Percentiles rank a stretch among this genome's conserved stretches.
Conservation (phyloP, 2,113 vertebrate species). For the Nipponia nippon region DNA sequence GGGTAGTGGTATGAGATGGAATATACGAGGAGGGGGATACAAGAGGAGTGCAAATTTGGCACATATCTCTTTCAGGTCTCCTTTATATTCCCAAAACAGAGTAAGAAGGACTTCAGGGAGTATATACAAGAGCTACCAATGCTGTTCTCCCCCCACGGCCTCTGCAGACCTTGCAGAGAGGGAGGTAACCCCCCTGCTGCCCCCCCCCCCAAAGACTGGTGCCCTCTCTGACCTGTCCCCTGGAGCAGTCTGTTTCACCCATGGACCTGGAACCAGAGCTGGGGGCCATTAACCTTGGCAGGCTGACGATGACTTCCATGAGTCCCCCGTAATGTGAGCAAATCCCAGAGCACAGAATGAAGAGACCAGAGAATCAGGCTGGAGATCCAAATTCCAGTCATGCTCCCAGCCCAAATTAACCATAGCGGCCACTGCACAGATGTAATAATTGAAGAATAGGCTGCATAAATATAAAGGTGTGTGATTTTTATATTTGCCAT, state of each 20-base stretch:
- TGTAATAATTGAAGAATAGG: conserved; percentile 34
- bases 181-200: not conserved
- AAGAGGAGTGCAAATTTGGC: not conserved
- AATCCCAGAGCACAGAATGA: not conserved
- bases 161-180: not conserved
- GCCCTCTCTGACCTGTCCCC: not conserved
- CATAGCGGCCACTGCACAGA: not conserved
- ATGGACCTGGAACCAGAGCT: not conserved
- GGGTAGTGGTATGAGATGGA: not conserved
- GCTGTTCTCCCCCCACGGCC: not conserved
- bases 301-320: not conserved
- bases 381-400: conserved; percentile 2
- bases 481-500: conserved; percentile 59
- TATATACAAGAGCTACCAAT: not conserved
- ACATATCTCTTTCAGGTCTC: not conserved
- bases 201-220: not conserved
- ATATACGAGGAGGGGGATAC: not conserved
- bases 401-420: conserved; percentile 6
- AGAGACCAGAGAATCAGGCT: not conserved
- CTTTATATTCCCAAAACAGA: not conserved
- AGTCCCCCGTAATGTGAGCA: not conserved
- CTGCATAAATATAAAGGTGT: conserved; percentile 58
- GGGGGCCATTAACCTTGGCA: not conserved
- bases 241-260: not conserved
- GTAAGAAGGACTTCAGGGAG: not conserved